phyloP scores from a whole-genome alignment of 2,113 vertebrate species.

The Acanthochromis polyacanthus region DNA sequence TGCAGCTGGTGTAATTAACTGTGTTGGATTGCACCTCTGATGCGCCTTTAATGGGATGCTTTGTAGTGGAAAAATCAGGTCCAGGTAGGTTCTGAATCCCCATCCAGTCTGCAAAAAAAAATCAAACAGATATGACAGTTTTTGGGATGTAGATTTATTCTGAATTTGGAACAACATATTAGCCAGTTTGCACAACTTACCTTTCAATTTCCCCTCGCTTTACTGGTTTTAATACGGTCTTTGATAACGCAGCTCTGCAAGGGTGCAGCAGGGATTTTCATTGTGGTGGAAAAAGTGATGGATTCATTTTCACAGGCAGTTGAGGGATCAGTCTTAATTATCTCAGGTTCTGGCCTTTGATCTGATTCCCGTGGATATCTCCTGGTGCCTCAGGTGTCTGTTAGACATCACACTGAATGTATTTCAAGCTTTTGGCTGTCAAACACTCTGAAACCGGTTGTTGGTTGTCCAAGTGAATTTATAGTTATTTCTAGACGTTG shows the following conservation, averaged over 20 bases:
- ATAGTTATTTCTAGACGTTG: neutral
- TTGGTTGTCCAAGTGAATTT: neutral
- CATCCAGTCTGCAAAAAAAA: neutral
- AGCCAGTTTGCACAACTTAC: slow-evolving; percentile 41
- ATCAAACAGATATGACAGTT: neutral
- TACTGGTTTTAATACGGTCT: slow-evolving; percentile 58
- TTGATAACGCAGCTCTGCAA: slow-evolving; percentile 45
- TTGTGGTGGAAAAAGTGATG: slow-evolving; percentile 61
- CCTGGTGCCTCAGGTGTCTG: slow-evolving; percentile 50
- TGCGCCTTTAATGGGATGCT: slow-evolving; percentile 21
- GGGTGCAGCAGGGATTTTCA: slow-evolving; percentile 47
- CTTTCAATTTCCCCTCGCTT: slow-evolving; percentile 32
- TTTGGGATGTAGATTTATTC: slow-evolving; percentile 31
- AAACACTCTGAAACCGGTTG: neutral
- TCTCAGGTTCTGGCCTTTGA: slow-evolving; percentile 76
- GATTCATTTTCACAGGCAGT: slow-evolving; percentile 71
- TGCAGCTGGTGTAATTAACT: slow-evolving; percentile 51
- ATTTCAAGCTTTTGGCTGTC: neutral
- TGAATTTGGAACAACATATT: slow-evolving; percentile 6
- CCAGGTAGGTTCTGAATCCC: neutral
- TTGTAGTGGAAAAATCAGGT: neutral
- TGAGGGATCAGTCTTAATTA: slow-evolving; percentile 76
- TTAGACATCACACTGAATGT: slow-evolving; percentile 60
- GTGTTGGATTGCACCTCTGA: slow-evolving; percentile 32
- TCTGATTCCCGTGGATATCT: slow-evolving; percentile 62